phyloP scores from a whole-genome alignment of 2,797 vertebrate species.

The Balearica regulorum region DNA sequence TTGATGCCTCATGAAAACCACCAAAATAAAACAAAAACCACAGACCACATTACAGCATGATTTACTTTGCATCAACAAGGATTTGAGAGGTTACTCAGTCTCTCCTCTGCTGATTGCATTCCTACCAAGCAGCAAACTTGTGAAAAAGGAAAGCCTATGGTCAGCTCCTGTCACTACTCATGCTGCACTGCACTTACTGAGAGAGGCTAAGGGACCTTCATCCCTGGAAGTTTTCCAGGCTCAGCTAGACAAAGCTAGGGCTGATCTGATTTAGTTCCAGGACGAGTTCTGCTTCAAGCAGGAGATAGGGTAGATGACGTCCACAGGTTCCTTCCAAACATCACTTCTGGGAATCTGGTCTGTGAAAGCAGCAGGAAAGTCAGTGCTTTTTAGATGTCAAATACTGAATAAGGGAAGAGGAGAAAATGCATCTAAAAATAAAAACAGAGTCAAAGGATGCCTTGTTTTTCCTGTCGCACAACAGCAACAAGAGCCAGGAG shows the following conservation, averaged over 20 bases:
- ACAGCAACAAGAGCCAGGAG: conserved; percentile 22
- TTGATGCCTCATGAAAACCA: not conserved
- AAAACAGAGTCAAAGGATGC: conserved; percentile 14
- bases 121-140: not conserved
- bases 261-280: not conserved
- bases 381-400: not conserved
- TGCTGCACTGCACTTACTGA: not conserved
- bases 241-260: not conserved
- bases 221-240: not conserved
- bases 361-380: not conserved
- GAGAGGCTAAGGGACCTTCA: not conserved
- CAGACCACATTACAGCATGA: not conserved
- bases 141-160: not conserved
- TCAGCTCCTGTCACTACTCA: not conserved
- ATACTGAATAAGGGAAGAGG: not conserved
- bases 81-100: not conserved
- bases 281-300: not conserved
- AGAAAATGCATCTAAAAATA: conserved; percentile 37
- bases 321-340: not conserved
- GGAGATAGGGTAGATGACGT: not conserved
- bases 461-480: conserved; percentile 34
- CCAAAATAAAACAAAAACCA: not conserved
- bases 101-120: not conserved
- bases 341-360: not conserved
- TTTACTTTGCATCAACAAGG: not conserved